Base-by-base conservation (phyloP, 1,140 invertebrate species). In the Ganaspis sp. region DNA sequence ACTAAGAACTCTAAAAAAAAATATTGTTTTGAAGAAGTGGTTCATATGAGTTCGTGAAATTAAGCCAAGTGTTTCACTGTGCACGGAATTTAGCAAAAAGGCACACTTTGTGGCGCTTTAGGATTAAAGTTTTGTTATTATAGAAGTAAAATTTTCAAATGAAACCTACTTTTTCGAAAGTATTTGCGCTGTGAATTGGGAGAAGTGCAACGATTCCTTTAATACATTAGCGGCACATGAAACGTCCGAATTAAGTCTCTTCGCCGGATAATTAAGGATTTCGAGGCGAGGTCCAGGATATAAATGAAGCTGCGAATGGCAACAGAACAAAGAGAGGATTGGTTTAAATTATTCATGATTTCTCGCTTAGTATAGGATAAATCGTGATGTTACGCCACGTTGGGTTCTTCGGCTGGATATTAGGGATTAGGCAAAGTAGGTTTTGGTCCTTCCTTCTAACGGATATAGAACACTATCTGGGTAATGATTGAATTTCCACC, bases 261-360 rank as follows among this genome's bases (percentile, higher is more conserved):
- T 81, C 74, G 74, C 54, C 49, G 69, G 79, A 85, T 85, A 78
- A 85, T 85, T 83, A 82, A 75, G 72, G 76, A 81, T 78, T 78
- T 80, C 79, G 45, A 75, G 78, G 71, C 75, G 74, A 78, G 74
- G 83, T 72, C 53, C 75, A 76, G 76, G 82, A 83, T 84, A 81
- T 80, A 82, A 86, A 86, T 86, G 74, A 80, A 86, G 75, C 79
- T 70, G 26, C 80, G 83, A 84, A 86, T 83, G 73, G 80, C 69
- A 70, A 74, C 74, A 72, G 80, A 74, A 86, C 81, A 86, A 84
- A 83, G 84, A 75, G 81, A 80, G 76, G 74, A 75, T 82, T 38
- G 75, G 78, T 79, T 79, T 85, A 86, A 86, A 86, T 86, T 86
- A 86, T 86, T 86, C 85, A 86, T 86, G 85, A 85, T 86, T 84